Percentiles rank a stretch among this genome's conserved stretches.
Evolutionary conservation across 2,797 vertebrate species (phyloP).

Genomic region (Gadopsis bispinosus): DNA sequence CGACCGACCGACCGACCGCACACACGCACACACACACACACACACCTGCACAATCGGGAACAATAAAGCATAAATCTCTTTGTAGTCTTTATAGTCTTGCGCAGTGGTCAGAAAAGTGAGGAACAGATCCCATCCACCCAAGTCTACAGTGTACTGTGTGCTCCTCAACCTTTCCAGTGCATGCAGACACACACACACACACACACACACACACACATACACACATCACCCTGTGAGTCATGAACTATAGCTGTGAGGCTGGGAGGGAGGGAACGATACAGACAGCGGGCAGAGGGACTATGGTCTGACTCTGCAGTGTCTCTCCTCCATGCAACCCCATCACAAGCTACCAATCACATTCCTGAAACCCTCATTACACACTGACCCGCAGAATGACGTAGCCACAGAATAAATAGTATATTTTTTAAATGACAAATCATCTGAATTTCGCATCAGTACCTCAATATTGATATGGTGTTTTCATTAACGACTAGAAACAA

Average conservation of each 20-base stretch:
- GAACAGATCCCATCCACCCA: conserved; percentile 30
- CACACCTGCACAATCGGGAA: conserved; percentile 2
- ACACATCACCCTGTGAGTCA: conserved; percentile 48
- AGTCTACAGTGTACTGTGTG: conserved; percentile 23
- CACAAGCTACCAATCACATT: conserved; percentile 30
- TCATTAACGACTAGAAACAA: neutral
- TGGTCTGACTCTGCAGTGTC: conserved; percentile 37
- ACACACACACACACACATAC: conserved; percentile 12
- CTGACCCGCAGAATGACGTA: conserved; percentile 3
- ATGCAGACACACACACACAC: conserved; percentile 13
- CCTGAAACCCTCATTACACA: conserved; percentile 10
- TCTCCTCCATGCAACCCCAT: conserved; percentile 28
- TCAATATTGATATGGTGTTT: neutral
- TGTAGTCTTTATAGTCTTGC: conserved; percentile 26
- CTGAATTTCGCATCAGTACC: neutral
- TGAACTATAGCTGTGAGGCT: conserved; percentile 32
- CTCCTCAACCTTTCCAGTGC: conserved; percentile 40
- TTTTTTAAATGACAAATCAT: neutral
- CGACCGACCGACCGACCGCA: conserved; percentile 32
- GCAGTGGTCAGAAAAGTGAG: conserved; percentile 30
- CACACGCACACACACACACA: conserved; percentile 24
- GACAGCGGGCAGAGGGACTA: conserved; percentile 31
- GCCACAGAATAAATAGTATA: neutral
- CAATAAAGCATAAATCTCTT: conserved; percentile 24
- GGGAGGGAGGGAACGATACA: conserved; percentile 30